Conservation (phyloP, 2,113 vertebrate genomes). For the Cinclus cinclus region DNA sequence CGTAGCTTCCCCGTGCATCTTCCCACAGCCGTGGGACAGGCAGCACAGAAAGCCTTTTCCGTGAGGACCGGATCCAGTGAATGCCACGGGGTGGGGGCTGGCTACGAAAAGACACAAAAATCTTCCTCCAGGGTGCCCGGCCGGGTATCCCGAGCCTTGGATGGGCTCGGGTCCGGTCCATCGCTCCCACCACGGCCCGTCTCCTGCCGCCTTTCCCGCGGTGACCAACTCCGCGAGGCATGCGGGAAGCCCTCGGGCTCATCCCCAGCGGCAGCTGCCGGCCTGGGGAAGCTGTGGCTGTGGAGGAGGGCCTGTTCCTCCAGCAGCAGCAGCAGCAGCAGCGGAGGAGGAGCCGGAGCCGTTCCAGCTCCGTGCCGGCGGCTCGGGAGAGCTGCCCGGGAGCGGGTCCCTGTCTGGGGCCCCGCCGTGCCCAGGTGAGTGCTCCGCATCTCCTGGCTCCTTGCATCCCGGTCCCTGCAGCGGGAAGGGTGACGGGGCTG, state of each 20-base stretch:
- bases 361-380: not conserved
- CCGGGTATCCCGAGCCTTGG: not conserved
- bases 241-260: too few relatives aligned
- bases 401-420: not conserved
- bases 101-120: rapidly evolving
- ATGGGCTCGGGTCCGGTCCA: rapidly evolving
- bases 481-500: rapidly evolving
- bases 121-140: too few relatives aligned
- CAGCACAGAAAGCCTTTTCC: not conserved
- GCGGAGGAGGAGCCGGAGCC: not conserved
- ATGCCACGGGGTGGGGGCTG: rapidly evolving
- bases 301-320: not conserved
- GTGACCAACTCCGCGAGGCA: not conserved
- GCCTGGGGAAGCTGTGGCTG: rapidly evolving
- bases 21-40: not conserved
- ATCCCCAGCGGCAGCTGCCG: rapidly evolving
- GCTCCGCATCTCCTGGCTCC: rapidly evolving
- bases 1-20: not conserved
- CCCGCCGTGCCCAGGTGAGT: not conserved
- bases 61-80: rapidly evolving
- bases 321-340: not conserved
- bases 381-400: not conserved
- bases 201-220: not conserved
- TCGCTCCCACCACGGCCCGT: rapidly evolving
- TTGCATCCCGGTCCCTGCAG: not conserved